A percentile compares a stretch with the other conserved stretches of the same genome.
phyloP scores from a whole-genome alignment of 2,797 vertebrate species.

The Diplodus sargus region DNA sequence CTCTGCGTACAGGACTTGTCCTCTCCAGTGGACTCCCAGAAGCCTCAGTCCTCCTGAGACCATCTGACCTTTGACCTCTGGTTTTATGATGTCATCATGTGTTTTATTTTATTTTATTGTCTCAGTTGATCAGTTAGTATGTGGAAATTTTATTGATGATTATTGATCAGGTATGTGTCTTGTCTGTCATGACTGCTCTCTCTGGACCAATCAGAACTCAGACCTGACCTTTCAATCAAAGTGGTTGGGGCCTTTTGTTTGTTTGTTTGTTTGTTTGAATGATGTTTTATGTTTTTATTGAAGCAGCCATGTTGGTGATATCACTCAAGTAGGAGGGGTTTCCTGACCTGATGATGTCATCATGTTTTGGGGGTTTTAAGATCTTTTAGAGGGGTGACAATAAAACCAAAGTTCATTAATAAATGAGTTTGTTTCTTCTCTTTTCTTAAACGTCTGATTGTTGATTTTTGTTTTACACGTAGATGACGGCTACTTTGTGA shows the following conservation, averaged over 20 bases:
- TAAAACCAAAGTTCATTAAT: slow-evolving; percentile 69
- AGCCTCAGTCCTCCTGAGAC: slow-evolving; percentile 74
- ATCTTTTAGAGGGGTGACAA: slow-evolving; percentile 47
- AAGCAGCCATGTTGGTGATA: slow-evolving; percentile 45
- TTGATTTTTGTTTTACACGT: not conserved
- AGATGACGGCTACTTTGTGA: too few species aligned
- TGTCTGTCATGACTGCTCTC: slow-evolving; percentile 16
- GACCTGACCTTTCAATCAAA: slow-evolving; percentile 23
- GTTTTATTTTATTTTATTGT: slow-evolving; percentile 24
- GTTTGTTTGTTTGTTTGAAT: not conserved
- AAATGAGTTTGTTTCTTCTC: slow-evolving; percentile 18
- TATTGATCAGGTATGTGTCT: slow-evolving; percentile 26
- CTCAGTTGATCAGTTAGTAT: not conserved
- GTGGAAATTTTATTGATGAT: not conserved
- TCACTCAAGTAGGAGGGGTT: slow-evolving; percentile 23
- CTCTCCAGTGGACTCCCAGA: slow-evolving; percentile 67
- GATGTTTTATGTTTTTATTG: slow-evolving; percentile 14
- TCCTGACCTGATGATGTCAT: slow-evolving; percentile 27
- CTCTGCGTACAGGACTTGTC: slow-evolving; percentile 66
- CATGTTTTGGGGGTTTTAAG: slow-evolving; percentile 36
- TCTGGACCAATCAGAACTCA: slow-evolving; percentile 61
- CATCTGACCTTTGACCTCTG: not conserved
- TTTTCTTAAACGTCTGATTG: not conserved
- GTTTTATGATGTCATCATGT: slow-evolving; percentile 26
- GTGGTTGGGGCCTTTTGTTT: slow-evolving; percentile 7